A percentile compares a stretch with the other conserved stretches of the same genome.
phyloP scores from a whole-genome alignment of 1,140 invertebrate genomes.

The Musca vetustissima region DNA sequence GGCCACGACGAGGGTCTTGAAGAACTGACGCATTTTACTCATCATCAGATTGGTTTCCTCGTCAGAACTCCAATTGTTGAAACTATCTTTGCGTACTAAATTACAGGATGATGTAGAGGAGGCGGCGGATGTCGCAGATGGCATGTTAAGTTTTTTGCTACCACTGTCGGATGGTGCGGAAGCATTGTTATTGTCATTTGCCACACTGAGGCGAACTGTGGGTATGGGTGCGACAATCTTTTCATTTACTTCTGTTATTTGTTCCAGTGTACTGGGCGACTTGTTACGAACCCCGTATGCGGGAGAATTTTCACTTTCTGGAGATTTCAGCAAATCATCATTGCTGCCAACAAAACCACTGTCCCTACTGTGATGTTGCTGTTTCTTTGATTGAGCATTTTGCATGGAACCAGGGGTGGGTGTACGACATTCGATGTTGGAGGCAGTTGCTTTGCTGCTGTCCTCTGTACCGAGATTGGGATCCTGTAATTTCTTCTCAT shows the following conservation, averaged over 20 bases:
- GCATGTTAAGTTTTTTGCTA: not conserved
- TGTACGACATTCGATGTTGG: constrained; percentile 59
- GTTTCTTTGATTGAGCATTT: constrained; percentile 43
- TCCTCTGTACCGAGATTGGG: constrained; percentile 37
- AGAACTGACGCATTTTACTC: constrained; percentile 89
- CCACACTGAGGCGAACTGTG: constrained; percentile 14
- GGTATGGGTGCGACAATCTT: constrained; percentile 25
- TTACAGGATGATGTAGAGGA: constrained; percentile 49
- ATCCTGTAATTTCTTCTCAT: constrained; percentile 58
- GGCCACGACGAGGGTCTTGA: constrained; percentile 81
- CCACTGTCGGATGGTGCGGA: not conserved
- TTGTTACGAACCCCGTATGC: constrained; percentile 31
- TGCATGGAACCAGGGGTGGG: constrained; percentile 55
- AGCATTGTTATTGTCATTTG: not conserved
- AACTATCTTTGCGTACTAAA: constrained; percentile 76
- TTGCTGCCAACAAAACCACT: constrained; percentile 87
- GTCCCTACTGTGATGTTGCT: constrained; percentile 75
- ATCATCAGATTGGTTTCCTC: constrained; percentile 94
- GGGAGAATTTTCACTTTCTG: constrained; percentile 56
- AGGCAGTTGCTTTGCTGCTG: constrained; percentile 27
- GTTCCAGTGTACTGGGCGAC: constrained; percentile 42
- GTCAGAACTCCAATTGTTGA: constrained; percentile 91
- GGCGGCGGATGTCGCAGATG: constrained; percentile 34
- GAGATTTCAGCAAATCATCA: constrained; percentile 75
- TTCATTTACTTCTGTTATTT: constrained; percentile 54